Base-by-base conservation (phyloP, 2,113 vertebrate genomes). In the Climacteris rufus region DNA sequence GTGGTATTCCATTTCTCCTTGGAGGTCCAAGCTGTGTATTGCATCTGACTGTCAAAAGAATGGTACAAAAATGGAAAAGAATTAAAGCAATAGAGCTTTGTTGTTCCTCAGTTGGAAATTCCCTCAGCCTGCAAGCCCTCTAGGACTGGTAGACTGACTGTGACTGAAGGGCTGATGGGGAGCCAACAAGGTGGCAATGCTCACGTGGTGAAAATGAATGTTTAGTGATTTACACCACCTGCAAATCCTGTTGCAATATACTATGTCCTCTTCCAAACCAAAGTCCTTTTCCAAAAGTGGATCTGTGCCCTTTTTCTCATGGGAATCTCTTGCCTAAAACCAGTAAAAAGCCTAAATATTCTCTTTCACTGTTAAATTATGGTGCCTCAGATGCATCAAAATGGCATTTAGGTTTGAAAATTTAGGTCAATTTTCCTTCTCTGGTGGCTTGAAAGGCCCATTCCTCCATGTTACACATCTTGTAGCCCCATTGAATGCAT, bases 401-500 rank as follows among this genome's bases (percentile, higher is more conserved):
- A 40, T 57, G 1, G 16, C 12, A 35, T 61, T 68, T 4, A 13
- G 23, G 5, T 63, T 82, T 56, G 54, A 91, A 87, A 84, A 50
- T 54, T 31, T 44, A 52, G 17, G 53, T 79, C 63, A 11, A 31
- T 90, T 77, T 81, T 61, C 35, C 66, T 70, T 71, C 27, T 78
- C 31, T 49, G 18, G 23, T 44, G 28, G 8, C 33, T 65, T 78
- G 56, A 53, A 80, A 72, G 21, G 25, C 56, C 37, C 23, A 35
- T 82, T 75, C 18, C 22, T 10, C 9, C 15, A 3, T 13, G 15
- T 44, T 81, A 49, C 39, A 35, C 13, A 17, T 74, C 11, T 21
- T 0, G 0, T 39, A 42, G 35, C 28, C 45, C 35, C 57, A 40
- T 5, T 74, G 50, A 87, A 53, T 31, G 35, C 15, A 11, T 5